Conservation (phyloP, 1,140 invertebrate species). For the Cydia splendana region DNA sequence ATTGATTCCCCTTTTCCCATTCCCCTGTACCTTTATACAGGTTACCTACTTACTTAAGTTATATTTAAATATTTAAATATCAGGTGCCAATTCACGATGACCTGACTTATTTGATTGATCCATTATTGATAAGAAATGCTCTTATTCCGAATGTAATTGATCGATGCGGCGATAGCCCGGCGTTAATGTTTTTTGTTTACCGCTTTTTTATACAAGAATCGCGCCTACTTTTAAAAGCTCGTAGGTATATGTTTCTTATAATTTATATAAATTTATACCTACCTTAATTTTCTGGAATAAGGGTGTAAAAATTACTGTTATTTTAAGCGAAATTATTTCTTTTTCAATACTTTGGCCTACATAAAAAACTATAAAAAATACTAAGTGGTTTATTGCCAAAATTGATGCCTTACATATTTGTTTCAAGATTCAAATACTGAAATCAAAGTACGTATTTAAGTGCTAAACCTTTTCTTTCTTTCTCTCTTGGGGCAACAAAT, state of each 20-base stretch:
- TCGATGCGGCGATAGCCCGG: constrained; percentile 62
- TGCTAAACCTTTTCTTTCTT: neutral
- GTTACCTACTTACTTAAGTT: too few species aligned
- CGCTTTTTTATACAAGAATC: constrained; percentile 35
- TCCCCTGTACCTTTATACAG: too few species aligned
- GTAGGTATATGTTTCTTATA: neutral
- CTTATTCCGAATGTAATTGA: constrained; percentile 75
- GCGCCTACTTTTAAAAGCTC: neutral
- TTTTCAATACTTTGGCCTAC: too few species aligned
- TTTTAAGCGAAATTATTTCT: too few species aligned
- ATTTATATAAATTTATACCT: neutral
- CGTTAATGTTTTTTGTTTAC: constrained; percentile 64
- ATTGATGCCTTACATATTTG: neutral
- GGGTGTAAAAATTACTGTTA: neutral
- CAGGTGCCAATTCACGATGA: constrained; percentile 35
- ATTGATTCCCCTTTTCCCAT: too few species aligned
- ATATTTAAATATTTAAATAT: neutral
- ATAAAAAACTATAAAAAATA: too few species aligned
- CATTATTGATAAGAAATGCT: constrained; percentile 75
- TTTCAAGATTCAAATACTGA: neutral
- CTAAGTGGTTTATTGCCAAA: neutral
- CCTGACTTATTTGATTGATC: constrained; percentile 62
- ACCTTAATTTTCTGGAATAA: neutral
- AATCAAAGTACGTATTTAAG: neutral
- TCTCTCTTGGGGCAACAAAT: neutral